Percentiles rank a stretch among this genome's conserved stretches.
Conservation (phyloP, 2,113 vertebrate species). For the Laticauda laticaudata region DNA sequence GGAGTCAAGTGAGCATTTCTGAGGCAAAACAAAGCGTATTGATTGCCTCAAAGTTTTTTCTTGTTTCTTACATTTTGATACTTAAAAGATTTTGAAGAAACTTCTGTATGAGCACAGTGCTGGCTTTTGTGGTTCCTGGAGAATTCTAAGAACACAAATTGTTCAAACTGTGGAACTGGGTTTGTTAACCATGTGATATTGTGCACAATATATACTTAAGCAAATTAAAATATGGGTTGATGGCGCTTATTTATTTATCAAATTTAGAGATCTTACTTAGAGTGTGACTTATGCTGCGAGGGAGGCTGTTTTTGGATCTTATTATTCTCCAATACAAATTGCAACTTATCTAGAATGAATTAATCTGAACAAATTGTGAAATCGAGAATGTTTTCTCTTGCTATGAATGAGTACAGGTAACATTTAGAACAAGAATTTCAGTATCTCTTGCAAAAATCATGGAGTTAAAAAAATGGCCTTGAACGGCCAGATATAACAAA, state of each 20-base stretch:
- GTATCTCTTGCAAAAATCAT: not conserved
- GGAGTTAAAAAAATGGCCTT: not conserved
- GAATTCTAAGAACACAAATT: not conserved
- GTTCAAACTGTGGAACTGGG: not conserved
- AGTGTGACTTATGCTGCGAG: not conserved
- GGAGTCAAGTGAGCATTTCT: not conserved
- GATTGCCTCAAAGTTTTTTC: not conserved
- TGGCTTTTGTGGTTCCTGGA: not conserved
- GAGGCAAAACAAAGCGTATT: not conserved
- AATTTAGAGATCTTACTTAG: not conserved
- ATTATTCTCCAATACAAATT: not conserved
- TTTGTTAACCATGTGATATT: not conserved
- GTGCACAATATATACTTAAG: not conserved
- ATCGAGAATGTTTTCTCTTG: not conserved
- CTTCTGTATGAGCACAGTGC: not conserved
- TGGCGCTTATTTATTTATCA: not conserved
- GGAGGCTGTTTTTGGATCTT: not conserved
- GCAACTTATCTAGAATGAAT: not conserved
- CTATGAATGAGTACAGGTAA: not conserved
- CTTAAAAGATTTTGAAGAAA: not conserved
- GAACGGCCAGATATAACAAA: not conserved
- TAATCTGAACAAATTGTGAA: not conserved
- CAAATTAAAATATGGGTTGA: not conserved
- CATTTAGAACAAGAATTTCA: not conserved
- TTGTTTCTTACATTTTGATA: not conserved